These are phyloP conservation scores for Arnoldichthys spilopterus DNA, from an alignment of 2,797 vertebrate genomes.

Conservation along the genomic window DNA sequence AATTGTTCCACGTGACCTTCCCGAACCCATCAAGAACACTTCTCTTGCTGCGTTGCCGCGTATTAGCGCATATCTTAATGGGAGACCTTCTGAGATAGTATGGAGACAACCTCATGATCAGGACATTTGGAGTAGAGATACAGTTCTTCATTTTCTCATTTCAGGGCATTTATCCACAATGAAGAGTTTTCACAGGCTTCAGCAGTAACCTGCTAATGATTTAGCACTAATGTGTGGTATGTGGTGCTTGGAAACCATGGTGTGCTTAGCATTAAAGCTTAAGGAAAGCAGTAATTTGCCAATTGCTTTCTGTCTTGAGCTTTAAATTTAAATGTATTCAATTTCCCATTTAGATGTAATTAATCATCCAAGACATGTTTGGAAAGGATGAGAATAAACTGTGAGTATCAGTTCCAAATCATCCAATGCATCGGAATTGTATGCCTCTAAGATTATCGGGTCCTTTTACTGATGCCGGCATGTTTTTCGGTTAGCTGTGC, in stretches of 20 bases:
- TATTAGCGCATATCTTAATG: conserved; percentile 57
- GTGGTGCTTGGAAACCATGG: neutral
- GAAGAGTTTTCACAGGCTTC: conserved; percentile 31
- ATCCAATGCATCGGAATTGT: too few relatives aligned
- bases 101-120: conserved; percentile 43
- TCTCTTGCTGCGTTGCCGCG: conserved; percentile 47
- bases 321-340: neutral
- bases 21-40: conserved; percentile 56
- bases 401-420: too few relatives aligned
- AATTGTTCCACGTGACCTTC: conserved; percentile 75
- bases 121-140: conserved; percentile 42
- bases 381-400: too few relatives aligned
- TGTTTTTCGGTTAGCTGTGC: too few relatives aligned
- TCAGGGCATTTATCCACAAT: conserved; percentile 40
- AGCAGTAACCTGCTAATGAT: conserved; percentile 25
- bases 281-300: neutral
- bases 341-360: too few relatives aligned
- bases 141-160: conserved; percentile 52
- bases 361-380: too few relatives aligned
- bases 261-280: neutral
- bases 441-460: too few relatives aligned
- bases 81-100: conserved; percentile 48
- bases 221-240: conserved; percentile 1
- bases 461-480: too few relatives aligned
- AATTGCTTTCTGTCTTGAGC: neutral